These are phyloP conservation scores for Sminthopsis crassicaudata DNA, from an alignment of 2,113 vertebrate species.

Conservation along the genomic window DNA sequence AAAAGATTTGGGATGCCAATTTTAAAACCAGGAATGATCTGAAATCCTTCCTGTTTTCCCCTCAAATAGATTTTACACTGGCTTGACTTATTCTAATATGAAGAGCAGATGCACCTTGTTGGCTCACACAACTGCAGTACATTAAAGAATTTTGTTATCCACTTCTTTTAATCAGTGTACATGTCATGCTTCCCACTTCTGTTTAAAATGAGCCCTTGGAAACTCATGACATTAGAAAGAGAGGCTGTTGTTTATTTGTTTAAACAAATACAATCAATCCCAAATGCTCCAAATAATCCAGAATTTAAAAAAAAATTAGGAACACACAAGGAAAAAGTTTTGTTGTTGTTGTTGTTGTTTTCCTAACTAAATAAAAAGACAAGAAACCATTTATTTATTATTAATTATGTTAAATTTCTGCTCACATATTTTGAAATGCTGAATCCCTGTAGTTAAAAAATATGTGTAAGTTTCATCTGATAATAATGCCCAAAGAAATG, in stretches of 20 bases:
- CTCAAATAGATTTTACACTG: constrained; percentile 34
- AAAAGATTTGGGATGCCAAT: not conserved
- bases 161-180: not conserved
- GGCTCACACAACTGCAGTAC: not conserved
- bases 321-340: not conserved
- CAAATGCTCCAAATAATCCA: not conserved
- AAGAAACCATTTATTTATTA: not conserved
- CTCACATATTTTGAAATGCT: not conserved
- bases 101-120: constrained; percentile 24
- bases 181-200: not conserved
- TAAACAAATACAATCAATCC: not conserved
- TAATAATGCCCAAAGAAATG: not conserved
- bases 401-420: not conserved
- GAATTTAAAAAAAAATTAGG: not conserved
- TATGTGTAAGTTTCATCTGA: not conserved
- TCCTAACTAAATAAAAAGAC: not conserved
- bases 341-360: too few species aligned
- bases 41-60: not conserved
- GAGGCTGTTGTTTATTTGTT: not conserved
- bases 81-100: constrained; percentile 26
- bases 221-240: not conserved
- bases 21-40: constrained; percentile 11
- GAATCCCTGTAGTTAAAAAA: not conserved
- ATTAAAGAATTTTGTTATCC: constrained; percentile 3
- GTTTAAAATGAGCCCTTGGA: constrained; percentile 29